A percentile compares a stretch with the other conserved stretches of the same genome.
Evolutionary conservation across 1,140 invertebrate genomes (phyloP).

Genomic region (Hormaphis cornu): DNA sequence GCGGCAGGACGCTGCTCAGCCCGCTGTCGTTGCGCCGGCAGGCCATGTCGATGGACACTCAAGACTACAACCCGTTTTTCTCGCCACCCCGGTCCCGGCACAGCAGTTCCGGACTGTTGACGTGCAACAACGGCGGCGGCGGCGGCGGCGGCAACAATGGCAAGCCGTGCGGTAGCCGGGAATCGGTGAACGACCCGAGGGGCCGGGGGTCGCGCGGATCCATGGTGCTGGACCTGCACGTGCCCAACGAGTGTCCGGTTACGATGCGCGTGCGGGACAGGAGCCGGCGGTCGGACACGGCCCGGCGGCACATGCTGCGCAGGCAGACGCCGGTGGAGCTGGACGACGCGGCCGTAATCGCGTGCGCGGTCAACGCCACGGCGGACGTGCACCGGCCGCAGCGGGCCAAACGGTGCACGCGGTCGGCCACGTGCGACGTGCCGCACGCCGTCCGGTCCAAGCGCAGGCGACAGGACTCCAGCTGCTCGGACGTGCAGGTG

Average conservation of each 20-base stretch:
- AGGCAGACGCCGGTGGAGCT: conserved; percentile 63
- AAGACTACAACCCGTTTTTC: conserved; percentile 39
- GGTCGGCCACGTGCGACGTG: conserved; percentile 12
- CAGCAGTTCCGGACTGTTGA: conserved; percentile 6
- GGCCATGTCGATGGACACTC: conserved; percentile 56
- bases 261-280: conserved; percentile 58
- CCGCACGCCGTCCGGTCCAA: background rate
- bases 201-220: conserved; percentile 56
- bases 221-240: conserved; percentile 62
- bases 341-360: conserved; percentile 47
- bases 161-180: conserved; percentile 19
- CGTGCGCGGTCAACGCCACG: conserved; percentile 40
- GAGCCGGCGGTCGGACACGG: conserved; percentile 52
- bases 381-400: background rate
- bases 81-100: conserved; percentile 37
- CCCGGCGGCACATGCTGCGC: conserved; percentile 60
- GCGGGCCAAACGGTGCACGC: conserved; percentile 14
- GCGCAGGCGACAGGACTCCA: conserved; percentile 1
- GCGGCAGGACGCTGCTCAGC: conserved; percentile 49
- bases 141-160: conserved; percentile 38
- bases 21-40: conserved; percentile 49
- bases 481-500: conserved; percentile 7
- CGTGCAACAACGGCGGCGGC: background rate
- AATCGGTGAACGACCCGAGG: conserved; percentile 44
- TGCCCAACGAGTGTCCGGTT: conserved; percentile 53